phyloP scores from a whole-genome alignment of 2,113 vertebrate species.

The Alethe castanea region DNA sequence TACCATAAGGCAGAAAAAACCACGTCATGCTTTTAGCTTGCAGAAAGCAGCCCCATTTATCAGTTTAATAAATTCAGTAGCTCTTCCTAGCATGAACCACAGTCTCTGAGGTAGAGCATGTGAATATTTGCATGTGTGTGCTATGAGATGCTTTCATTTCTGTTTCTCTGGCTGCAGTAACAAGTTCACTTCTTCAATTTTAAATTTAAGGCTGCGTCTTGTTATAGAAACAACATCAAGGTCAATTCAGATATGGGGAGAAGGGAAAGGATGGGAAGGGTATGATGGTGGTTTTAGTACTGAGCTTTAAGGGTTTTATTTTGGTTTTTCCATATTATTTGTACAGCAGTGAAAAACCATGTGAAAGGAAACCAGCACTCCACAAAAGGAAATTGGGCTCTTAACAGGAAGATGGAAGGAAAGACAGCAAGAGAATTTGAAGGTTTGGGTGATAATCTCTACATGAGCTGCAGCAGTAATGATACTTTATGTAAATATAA shows the following conservation, averaged over 20 bases:
- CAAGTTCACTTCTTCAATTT: neutral
- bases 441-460: neutral
- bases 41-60: neutral
- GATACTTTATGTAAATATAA: neutral
- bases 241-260: neutral
- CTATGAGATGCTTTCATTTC: neutral
- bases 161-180: neutral
- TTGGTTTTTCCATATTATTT: neutral
- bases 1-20: neutral
- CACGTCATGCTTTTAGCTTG: neutral
- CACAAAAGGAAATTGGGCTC: neutral
- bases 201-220: neutral
- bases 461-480: neutral
- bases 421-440: neutral
- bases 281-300: neutral
- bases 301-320: neutral
- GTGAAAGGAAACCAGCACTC: neutral
- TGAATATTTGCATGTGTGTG: neutral
- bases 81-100: neutral
- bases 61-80: neutral
- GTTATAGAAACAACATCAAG: neutral
- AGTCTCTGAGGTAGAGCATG: neutral
- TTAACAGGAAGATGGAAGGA: neutral
- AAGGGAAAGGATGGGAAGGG: neutral
- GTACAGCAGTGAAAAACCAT: neutral